A percentile compares a stretch with the other conserved stretches of the same genome.
These are phyloP conservation scores for Chaetogeoica ovagalla DNA, from an alignment of 2,888 invertebrate species.

Conservation along the genomic window DNA sequence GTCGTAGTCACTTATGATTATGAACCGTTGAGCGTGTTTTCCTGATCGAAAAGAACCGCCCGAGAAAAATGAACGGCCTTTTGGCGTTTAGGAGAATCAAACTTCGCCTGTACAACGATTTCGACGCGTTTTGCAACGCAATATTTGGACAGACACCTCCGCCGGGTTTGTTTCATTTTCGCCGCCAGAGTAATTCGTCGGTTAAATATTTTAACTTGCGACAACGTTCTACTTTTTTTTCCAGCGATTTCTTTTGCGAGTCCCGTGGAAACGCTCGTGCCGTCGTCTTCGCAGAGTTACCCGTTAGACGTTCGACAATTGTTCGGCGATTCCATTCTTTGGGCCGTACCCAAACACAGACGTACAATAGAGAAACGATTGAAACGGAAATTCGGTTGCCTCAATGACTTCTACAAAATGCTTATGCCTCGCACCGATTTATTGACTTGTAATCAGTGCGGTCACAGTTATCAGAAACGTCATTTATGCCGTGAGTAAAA, in stretches of 20 bases:
- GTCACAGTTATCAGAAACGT: constrained; percentile 78
- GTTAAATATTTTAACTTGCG: not conserved
- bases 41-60: too few relatives aligned
- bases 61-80: constrained; percentile 27
- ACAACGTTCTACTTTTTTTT: not conserved
- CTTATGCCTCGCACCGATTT: constrained; percentile 74
- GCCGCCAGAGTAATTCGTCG: too few relatives aligned
- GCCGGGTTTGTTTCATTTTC: constrained; percentile 26
- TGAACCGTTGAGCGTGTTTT: too few relatives aligned
- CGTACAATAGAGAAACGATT: constrained; percentile 75
- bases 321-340: constrained; percentile 70
- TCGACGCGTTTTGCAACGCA: constrained; percentile 24
- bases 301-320: constrained; percentile 25
- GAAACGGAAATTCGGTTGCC: constrained; percentile 73
- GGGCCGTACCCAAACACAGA: constrained; percentile 80
- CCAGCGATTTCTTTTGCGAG: constrained; percentile 12
- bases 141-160: constrained; percentile 31
- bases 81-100: not conserved
- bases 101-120: not conserved
- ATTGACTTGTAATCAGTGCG: constrained; percentile 78
- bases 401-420: constrained; percentile 71
- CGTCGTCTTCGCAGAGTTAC: not conserved
- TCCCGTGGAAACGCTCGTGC: not conserved
- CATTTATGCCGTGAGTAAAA: constrained; percentile 76
- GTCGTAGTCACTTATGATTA: not conserved